phyloP scores from a whole-genome alignment of 2,888 invertebrate genomes.

The Chrysolina oricalcia region DNA sequence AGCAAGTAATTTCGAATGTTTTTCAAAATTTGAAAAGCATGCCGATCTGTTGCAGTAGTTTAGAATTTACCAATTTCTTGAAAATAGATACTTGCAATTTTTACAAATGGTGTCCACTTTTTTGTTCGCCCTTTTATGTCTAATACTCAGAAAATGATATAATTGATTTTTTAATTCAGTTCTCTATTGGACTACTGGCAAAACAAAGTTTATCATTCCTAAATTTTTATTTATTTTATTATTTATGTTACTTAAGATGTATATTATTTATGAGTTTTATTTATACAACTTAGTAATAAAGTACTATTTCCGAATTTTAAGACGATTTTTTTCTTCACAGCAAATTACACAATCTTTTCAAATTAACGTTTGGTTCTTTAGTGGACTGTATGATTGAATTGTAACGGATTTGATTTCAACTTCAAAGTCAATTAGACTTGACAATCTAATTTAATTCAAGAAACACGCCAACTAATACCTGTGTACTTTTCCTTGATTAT shows the following conservation, averaged over 20 bases:
- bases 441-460: no score
- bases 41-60: no score
- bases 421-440: no score
- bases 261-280: slow-evolving; percentile 39
- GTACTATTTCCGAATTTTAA: slow-evolving; percentile 12
- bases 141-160: slow-evolving; percentile 15
- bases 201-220: slow-evolving; percentile 39
- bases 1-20: no score
- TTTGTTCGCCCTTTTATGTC: not conserved
- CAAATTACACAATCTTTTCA: not conserved
- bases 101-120: not conserved
- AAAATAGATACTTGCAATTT: no score
- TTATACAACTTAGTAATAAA: slow-evolving; percentile 41
- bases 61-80: no score
- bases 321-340: not conserved
- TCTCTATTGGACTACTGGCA: slow-evolving; percentile 20
- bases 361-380: not conserved
- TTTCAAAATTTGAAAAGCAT: no score
- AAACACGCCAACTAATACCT: no score
- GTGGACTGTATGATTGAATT: no score
- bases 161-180: slow-evolving; percentile 5
- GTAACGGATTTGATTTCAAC: no score
- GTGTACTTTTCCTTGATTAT: no score
- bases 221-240: slow-evolving; percentile 37
- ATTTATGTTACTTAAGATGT: slow-evolving; percentile 37